phyloP scores from a whole-genome alignment of 2,888 invertebrate genomes.

The Noctua comes region DNA sequence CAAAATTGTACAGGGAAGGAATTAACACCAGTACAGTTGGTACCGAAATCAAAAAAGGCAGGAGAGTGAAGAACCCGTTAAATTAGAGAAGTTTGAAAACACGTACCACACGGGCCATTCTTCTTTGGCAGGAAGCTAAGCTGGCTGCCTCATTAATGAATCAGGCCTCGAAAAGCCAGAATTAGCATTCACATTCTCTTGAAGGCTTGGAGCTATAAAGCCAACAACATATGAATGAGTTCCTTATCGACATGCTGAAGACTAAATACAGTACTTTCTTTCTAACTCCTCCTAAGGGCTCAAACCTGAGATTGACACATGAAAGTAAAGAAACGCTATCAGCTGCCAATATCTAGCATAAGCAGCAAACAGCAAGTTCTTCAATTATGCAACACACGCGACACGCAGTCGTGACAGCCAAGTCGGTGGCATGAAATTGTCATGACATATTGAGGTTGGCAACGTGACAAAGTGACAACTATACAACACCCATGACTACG shows the following conservation, averaged over 20 bases:
- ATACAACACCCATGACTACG: slow-evolving; percentile 56
- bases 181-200: background rate
- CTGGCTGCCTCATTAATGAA: background rate
- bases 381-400: slow-evolving; percentile 72
- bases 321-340: slow-evolving; percentile 26
- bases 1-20: background rate
- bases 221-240: background rate
- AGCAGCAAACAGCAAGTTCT: slow-evolving; percentile 36
- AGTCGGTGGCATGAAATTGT: slow-evolving; percentile 67
- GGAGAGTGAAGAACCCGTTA: background rate
- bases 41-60: background rate
- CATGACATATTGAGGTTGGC: slow-evolving; percentile 77
- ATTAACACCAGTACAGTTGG: background rate
- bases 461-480: slow-evolving; percentile 61
- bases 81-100: background rate
- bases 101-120: background rate
- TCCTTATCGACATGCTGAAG: background rate
- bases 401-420: slow-evolving; percentile 73
- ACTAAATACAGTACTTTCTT: slow-evolving; percentile 21
- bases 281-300: background rate
- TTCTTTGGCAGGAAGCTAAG: background rate
- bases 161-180: background rate
- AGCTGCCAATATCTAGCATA: slow-evolving; percentile 24
- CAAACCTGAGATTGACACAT: background rate
- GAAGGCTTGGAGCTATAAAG: background rate